Evolutionary conservation across 2,888 invertebrate species (phyloP).

Genomic region (Mamestra brassicae): DNA sequence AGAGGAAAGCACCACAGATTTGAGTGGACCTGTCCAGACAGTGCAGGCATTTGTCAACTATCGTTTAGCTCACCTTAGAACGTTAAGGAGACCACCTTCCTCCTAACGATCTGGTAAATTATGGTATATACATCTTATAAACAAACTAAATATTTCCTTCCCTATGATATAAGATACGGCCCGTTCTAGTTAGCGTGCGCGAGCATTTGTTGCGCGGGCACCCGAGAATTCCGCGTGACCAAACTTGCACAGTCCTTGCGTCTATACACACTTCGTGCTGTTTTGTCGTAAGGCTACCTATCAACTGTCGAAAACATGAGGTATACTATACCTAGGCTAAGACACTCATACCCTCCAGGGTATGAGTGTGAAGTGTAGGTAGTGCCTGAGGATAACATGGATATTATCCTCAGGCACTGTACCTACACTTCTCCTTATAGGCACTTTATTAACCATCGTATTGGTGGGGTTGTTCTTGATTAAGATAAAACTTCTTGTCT

Average conservation of each 20-base stretch:
- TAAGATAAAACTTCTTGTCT: neutral
- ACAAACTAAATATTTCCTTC: neutral
- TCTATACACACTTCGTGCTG: neutral
- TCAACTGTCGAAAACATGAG: neutral
- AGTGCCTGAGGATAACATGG: too few species aligned
- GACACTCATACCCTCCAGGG: neutral
- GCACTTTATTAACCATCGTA: neutral
- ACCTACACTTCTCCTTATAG: neutral
- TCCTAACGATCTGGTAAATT: neutral
- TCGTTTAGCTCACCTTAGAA: too few species aligned
- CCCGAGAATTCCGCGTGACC: slow-evolving; percentile 30
- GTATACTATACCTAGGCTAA: neutral
- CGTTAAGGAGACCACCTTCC: too few species aligned
- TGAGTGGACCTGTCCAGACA: too few species aligned
- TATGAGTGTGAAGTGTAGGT: neutral
- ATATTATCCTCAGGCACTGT: neutral
- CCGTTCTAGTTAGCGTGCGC: slow-evolving; percentile 35
- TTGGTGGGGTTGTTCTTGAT: neutral
- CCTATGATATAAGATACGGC: slow-evolving; percentile 26
- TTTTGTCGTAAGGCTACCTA: neutral
- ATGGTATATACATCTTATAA: neutral
- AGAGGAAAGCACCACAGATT: too few species aligned
- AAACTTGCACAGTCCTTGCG: slow-evolving; percentile 13
- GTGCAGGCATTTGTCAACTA: too few species aligned
- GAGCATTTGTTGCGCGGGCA: slow-evolving; percentile 6